Percentiles rank a stretch among this genome's conserved stretches.
phyloP scores from a whole-genome alignment of 1,140 invertebrate genomes.

The Branchinecta lynchi region DNA sequence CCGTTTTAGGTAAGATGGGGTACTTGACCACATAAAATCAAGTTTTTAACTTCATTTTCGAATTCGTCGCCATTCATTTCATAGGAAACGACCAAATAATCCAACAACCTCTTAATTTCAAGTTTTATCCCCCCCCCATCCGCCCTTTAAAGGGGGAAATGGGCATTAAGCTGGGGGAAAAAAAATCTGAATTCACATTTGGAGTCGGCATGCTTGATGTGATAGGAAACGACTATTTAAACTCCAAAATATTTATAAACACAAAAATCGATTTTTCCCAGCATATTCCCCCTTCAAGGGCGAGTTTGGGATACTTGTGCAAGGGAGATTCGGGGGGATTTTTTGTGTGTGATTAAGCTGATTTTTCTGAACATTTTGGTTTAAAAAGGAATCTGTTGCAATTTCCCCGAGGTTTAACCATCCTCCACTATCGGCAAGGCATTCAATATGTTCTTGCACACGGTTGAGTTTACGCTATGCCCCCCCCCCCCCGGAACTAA shows the following conservation, averaged over 20 bases:
- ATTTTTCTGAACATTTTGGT: too few species aligned
- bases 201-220: constrained; percentile 4
- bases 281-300: too few species aligned
- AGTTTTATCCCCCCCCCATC: neutral
- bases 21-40: neutral
- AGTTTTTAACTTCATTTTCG: neutral
- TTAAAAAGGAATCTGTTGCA: too few species aligned
- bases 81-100: constrained; percentile 7
- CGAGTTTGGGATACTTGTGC: too few species aligned
- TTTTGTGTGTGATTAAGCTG: too few species aligned
- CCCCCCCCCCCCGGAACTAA: too few species aligned
- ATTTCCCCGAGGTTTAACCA: too few species aligned
- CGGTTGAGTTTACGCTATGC: too few species aligned
- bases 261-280: neutral
- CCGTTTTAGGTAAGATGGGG: neutral
- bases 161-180: neutral
- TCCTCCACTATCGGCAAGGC: too few species aligned
- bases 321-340: too few species aligned
- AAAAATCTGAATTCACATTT: constrained; percentile 9
- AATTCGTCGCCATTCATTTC: neutral
- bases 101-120: constrained; percentile 1
- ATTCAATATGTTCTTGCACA: too few species aligned
- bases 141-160: neutral
- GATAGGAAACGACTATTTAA: constrained; percentile 4
- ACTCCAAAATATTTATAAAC: neutral